These are phyloP conservation scores for Orthosia cruda DNA, from an alignment of 2,888 invertebrate species.

Conservation along the genomic window DNA sequence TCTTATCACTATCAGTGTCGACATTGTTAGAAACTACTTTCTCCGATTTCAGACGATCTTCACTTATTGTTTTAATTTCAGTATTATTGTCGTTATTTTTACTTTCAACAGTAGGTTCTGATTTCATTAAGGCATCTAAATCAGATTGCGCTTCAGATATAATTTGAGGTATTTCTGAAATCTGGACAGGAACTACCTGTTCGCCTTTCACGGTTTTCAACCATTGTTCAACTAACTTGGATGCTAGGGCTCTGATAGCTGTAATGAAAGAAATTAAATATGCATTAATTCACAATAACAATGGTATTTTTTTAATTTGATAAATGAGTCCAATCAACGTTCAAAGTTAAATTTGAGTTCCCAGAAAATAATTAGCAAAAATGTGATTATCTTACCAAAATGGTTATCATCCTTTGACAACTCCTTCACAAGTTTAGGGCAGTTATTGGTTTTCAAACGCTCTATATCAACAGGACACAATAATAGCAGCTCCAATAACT, in stretches of 20 bases:
- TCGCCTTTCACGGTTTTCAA: conserved; percentile 97
- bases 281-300: conserved; percentile 14
- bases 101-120: conserved; percentile 52
- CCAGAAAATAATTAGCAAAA: conserved; percentile 11
- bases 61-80: conserved; percentile 45
- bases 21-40: conserved; percentile 28
- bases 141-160: conserved; percentile 79
- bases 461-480: conserved; percentile 98
- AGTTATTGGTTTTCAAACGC: conserved; percentile 97
- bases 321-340: not conserved
- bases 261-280: conserved; percentile 78
- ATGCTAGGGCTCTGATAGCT: conserved; percentile 95
- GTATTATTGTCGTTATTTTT: conserved; percentile 37
- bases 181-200: conserved; percentile 87
- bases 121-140: conserved; percentile 63
- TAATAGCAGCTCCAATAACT: conserved; percentile 96
- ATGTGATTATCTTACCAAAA: conserved; percentile 93
- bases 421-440: conserved; percentile 97
- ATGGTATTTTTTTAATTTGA: not conserved
- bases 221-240: conserved; percentile 97
- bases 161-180: conserved; percentile 85
- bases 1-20: conserved; percentile 44
- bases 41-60: conserved; percentile 51
- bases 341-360: conserved; percentile 4
- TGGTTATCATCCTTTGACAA: conserved; percentile 96